phyloP scores from a whole-genome alignment of 2,888 invertebrate species.

The Acronicta aceris region DNA sequence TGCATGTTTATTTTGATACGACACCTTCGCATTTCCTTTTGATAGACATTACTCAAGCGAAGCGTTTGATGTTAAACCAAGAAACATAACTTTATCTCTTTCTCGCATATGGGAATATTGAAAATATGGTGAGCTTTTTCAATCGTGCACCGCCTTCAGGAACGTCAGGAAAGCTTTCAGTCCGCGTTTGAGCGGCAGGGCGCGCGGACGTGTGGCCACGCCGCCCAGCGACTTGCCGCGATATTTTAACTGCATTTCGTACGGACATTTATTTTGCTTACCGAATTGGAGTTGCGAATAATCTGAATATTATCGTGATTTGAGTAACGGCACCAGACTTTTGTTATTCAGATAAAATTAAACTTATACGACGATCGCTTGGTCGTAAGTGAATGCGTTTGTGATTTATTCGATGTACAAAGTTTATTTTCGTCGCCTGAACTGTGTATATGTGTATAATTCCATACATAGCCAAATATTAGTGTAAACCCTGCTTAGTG shows the following conservation, averaged over 20 bases:
- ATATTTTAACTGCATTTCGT: constrained; percentile 61
- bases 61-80: constrained; percentile 51
- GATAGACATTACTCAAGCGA: constrained; percentile 68
- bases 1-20: constrained; percentile 84
- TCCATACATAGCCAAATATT: constrained; percentile 56
- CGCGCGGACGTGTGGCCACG: constrained; percentile 71
- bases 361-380: constrained; percentile 42
- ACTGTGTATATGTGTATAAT: constrained; percentile 61
- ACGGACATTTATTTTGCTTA: constrained; percentile 67
- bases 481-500: constrained; percentile 47
- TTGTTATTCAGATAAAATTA: constrained; percentile 32
- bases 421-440: constrained; percentile 74
- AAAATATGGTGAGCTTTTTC: constrained; percentile 72
- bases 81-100: constrained; percentile 62
- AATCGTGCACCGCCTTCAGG: constrained; percentile 66
- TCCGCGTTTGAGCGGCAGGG: constrained; percentile 84
- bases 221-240: constrained; percentile 69
- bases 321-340: constrained; percentile 35
- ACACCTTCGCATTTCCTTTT: constrained; percentile 80
- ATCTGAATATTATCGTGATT: constrained; percentile 45
- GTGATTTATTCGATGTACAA: constrained; percentile 70
- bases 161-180: constrained; percentile 76
- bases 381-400: constrained; percentile 68
- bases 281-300: constrained; percentile 51
- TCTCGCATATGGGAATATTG: constrained; percentile 66